phyloP scores from a whole-genome alignment of 2,888 invertebrate genomes.

The Pantelozetes paolii region DNA sequence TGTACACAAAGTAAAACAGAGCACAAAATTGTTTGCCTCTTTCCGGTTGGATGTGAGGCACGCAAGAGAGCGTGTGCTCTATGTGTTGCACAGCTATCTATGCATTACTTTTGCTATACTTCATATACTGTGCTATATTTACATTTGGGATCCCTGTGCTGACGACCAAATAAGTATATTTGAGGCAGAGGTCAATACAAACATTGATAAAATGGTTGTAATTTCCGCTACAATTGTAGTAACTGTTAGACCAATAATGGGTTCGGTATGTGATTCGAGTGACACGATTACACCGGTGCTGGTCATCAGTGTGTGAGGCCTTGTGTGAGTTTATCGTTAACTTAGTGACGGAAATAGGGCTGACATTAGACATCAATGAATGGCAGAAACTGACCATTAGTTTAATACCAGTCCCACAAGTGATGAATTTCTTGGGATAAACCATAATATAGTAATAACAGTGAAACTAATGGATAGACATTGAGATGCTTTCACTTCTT shows the following conservation, averaged over 20 bases:
- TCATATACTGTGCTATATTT: constrained; percentile 18
- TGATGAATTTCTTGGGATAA: constrained; percentile 34
- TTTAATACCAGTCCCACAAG: constrained; percentile 31
- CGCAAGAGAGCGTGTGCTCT: constrained; percentile 26
- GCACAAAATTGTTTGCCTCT: constrained; percentile 20
- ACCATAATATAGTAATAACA: not conserved
- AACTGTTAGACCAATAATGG: constrained; percentile 13
- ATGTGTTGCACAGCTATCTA: not conserved
- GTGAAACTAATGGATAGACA: constrained; percentile 30
- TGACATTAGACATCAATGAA: constrained; percentile 35
- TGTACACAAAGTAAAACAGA: constrained; percentile 27
- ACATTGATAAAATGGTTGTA: constrained; percentile 36
- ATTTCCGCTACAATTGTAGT: constrained; percentile 35
- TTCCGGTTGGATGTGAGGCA: constrained; percentile 20
- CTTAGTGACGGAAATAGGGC: not conserved
- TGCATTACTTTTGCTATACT: not conserved
- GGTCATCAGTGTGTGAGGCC: constrained; percentile 19
- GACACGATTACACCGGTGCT: not conserved
- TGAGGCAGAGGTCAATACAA: constrained; percentile 22
- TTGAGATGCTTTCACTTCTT: constrained; percentile 6
- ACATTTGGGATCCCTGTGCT: constrained; percentile 2
- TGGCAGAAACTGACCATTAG: constrained; percentile 33
- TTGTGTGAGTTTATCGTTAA: constrained; percentile 17
- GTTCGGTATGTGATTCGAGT: not conserved
- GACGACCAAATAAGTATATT: constrained; percentile 23